A percentile compares a stretch with the other conserved stretches of the same genome.
Evolutionary conservation across 1,140 invertebrate genomes (phyloP).

Genomic region (Drosophila rufa): DNA sequence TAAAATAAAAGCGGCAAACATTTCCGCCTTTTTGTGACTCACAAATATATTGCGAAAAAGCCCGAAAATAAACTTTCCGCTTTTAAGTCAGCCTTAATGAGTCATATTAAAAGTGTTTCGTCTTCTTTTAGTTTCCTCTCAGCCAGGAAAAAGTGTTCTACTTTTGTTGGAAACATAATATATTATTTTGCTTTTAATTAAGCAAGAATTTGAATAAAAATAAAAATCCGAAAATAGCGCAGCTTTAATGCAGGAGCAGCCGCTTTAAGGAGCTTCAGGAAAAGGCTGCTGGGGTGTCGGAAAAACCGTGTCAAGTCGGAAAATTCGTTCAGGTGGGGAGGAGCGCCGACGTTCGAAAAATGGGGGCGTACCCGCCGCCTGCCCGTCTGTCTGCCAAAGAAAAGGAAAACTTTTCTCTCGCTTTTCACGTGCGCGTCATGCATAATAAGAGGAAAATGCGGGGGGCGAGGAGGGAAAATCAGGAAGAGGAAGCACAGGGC

Average conservation of each 20-base stretch:
- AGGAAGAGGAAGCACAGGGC: constrained; percentile 13
- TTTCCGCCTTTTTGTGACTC: constrained; percentile 50
- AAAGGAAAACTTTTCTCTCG: constrained; percentile 61
- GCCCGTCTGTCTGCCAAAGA: constrained; percentile 50
- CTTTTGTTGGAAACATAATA: neutral
- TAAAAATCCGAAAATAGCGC: constrained; percentile 4
- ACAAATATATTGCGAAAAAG: constrained; percentile 25
- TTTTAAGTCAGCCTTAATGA: constrained; percentile 33
- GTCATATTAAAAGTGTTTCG: constrained; percentile 24
- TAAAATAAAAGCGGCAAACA: constrained; percentile 42
- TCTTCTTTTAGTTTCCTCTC: constrained; percentile 13
- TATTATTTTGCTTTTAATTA: constrained; percentile 48
- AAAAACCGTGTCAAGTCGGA: constrained; percentile 76
- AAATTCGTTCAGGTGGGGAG: constrained; percentile 62
- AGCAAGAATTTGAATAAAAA: constrained; percentile 35
- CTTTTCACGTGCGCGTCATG: constrained; percentile 55
- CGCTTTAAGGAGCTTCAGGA: constrained; percentile 20
- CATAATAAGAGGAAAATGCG: constrained; percentile 59
- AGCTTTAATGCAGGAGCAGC: neutral
- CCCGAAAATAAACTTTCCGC: constrained; percentile 19
- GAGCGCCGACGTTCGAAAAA: constrained; percentile 2
- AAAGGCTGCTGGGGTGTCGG: constrained; percentile 16
- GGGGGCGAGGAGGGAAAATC: constrained; percentile 9
- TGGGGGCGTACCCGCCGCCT: constrained; percentile 18
- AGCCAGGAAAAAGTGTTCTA: neutral